phyloP scores from a whole-genome alignment of 1,140 invertebrate genomes.

The Penaeus indicus region DNA sequence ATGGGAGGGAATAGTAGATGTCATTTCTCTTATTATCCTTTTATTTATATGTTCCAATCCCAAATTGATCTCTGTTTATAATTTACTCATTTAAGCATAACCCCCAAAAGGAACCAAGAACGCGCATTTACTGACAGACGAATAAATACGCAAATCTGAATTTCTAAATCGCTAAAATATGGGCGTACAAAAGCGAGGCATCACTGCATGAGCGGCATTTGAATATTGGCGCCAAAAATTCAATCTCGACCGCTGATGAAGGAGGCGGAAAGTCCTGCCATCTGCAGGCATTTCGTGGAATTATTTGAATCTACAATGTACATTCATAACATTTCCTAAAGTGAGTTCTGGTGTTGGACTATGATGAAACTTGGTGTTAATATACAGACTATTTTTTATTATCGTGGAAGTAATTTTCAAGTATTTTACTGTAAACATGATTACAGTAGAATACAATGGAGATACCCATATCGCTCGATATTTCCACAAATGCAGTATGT shows the following conservation, averaged over 20 bases:
- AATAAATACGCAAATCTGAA: too few species aligned
- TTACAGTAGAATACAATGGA: neutral
- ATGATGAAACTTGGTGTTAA: too few species aligned
- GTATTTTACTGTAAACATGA: neutral
- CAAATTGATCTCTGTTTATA: neutral
- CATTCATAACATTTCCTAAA: neutral
- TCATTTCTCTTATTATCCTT: neutral
- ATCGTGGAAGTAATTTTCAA: too few species aligned
- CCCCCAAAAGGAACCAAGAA: neutral
- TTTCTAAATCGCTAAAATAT: neutral
- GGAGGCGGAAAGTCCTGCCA: neutral
- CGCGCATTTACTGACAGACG: neutral
- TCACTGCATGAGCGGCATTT: neutral
- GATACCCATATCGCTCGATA: neutral
- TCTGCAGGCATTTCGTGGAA: neutral
- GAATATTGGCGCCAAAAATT: conserved; percentile 41
- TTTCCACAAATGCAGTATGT: neutral
- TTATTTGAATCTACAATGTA: neutral
- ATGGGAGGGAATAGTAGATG: neutral
- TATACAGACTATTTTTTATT: too few species aligned
- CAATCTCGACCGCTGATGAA: neutral
- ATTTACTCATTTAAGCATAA: neutral
- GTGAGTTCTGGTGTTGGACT: neutral
- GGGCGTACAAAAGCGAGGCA: neutral
- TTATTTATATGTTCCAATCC: neutral